A percentile compares a stretch with the other conserved stretches of the same genome.
Evolutionary conservation across 2,797 vertebrate species (phyloP).

Genomic region (Parauchenoglanis ngamensis): DNA sequence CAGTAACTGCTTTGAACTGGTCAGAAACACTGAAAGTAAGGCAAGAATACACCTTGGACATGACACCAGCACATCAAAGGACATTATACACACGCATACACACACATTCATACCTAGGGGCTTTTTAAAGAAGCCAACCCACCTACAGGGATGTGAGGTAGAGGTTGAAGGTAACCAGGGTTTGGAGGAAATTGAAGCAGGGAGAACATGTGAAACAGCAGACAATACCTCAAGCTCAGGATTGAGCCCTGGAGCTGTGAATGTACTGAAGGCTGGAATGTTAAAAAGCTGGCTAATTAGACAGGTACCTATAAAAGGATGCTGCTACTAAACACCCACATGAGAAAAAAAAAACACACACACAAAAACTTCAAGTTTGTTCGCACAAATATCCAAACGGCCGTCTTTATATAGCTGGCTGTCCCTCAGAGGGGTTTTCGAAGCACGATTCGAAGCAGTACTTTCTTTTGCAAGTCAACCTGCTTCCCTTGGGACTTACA

Average conservation of each 20-base stretch:
- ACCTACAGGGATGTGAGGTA: background rate
- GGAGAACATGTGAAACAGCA: background rate
- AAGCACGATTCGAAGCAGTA: conserved; percentile 1
- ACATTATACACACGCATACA: background rate
- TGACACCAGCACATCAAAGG: background rate
- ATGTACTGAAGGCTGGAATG: background rate
- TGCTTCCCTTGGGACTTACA: conserved; percentile 36
- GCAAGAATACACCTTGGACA: background rate
- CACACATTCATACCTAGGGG: background rate
- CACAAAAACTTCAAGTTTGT: background rate
- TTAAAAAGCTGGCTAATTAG: conserved; percentile 17
- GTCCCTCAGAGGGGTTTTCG: conserved; percentile 20
- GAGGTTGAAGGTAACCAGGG: background rate
- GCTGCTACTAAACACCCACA: conserved; percentile 14
- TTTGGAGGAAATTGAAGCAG: background rate
- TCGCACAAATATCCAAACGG: background rate
- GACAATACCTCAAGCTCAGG: background rate
- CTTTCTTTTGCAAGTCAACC: conserved; percentile 27
- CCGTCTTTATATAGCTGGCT: background rate
- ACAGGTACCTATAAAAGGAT: background rate
- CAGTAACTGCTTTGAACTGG: background rate
- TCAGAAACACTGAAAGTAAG: background rate
- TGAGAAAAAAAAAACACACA: background rate
- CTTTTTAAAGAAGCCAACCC: background rate
- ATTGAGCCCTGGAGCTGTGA: background rate